These are phyloP conservation scores for Siniperca scherzeri DNA, from an alignment of 2,797 vertebrate species.

Conservation along the genomic window DNA sequence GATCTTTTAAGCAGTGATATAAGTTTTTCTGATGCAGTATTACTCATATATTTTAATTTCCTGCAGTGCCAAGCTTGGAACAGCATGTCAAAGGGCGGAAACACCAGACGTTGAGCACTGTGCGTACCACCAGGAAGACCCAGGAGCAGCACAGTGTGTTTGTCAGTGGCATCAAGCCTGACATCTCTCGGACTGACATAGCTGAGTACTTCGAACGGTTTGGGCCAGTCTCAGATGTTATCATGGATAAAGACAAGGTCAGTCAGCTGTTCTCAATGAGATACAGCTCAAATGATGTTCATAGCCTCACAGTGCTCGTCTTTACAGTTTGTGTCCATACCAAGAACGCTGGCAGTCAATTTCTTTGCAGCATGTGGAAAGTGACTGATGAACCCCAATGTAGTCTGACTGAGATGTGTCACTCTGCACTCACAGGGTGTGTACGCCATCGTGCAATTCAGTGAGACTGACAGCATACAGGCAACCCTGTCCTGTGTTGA, in stretches of 20 bases:
- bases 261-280: neutral
- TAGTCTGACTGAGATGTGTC: slow-evolving; percentile 2
- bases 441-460: slow-evolving; percentile 94
- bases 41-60: neutral
- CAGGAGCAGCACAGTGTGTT: slow-evolving; percentile 92
- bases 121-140: slow-evolving; percentile 84
- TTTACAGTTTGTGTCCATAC: neutral
- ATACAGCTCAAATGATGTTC: neutral
- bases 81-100: slow-evolving; percentile 91
- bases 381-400: neutral
- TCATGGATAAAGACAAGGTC: slow-evolving; percentile 96
- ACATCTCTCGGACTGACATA: slow-evolving; percentile 84
- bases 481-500: slow-evolving; percentile 80
- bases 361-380: neutral
- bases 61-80: slow-evolving; percentile 86
- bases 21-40: neutral
- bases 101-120: slow-evolving; percentile 85
- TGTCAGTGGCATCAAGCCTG: slow-evolving; percentile 90
- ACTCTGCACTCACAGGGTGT: slow-evolving; percentile 83
- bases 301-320: neutral
- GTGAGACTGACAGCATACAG: slow-evolving; percentile 72
- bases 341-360: accelerated
- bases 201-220: slow-evolving; percentile 88
- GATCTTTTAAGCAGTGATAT: no score
- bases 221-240: slow-evolving; percentile 87